These are phyloP conservation scores for Leptopilina syphax DNA, from an alignment of 2,888 invertebrate genomes.

Conservation along the genomic window DNA sequence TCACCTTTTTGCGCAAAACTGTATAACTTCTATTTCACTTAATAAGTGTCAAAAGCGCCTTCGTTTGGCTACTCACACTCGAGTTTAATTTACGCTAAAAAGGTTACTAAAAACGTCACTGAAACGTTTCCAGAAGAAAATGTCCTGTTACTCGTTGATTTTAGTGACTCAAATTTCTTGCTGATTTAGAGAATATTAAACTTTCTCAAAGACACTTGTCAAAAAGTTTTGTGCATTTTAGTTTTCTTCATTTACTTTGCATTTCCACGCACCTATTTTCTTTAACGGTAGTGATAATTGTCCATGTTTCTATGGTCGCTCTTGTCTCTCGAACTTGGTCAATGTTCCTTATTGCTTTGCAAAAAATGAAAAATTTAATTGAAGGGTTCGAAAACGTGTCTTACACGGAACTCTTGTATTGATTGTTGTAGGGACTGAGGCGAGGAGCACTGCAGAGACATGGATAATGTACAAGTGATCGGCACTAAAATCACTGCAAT, in stretches of 20 bases:
- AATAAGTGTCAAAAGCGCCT: background rate
- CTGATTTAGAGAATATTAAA: no score
- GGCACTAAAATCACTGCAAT: slow-evolving; percentile 76
- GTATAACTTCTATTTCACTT: background rate
- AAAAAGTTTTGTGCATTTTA: background rate
- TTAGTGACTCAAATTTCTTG: no score
- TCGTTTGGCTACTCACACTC: no score
- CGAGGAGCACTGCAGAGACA: slow-evolving; percentile 75
- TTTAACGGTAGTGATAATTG: slow-evolving; percentile 49
- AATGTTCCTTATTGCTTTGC: slow-evolving; percentile 63
- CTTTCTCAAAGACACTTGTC: no score
- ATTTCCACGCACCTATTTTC: background rate
- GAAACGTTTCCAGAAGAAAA: no score
- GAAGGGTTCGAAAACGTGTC: slow-evolving; percentile 59
- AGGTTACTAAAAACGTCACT: no score
- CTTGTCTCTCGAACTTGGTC: slow-evolving; percentile 66
- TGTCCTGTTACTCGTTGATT: no score
- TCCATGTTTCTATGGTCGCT: slow-evolving; percentile 74
- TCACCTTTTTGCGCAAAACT: background rate
- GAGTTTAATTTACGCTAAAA: no score
- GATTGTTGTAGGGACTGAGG: slow-evolving; percentile 75
- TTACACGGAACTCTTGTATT: slow-evolving; percentile 73
- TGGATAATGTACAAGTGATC: slow-evolving; percentile 77
- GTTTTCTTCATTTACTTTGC: background rate
- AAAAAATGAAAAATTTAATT: slow-evolving; percentile 33